Conservation (phyloP, 2,797 vertebrate genomes). For the Taenioides sp. region DNA sequence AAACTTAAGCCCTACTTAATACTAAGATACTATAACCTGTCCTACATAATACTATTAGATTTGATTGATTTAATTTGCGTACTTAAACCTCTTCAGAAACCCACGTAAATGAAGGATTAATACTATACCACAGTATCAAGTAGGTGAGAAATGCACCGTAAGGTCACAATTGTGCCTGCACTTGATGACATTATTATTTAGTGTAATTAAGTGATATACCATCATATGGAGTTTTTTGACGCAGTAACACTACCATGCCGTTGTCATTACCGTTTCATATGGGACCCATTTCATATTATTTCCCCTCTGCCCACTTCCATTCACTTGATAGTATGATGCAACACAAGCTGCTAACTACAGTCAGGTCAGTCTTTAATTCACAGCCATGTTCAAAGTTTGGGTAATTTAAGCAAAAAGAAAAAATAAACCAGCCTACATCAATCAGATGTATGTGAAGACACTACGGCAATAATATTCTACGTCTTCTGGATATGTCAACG, state of each 20-base stretch:
- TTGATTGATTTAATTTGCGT: no score
- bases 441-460: not conserved
- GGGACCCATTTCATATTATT: not conserved
- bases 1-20: no score
- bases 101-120: no score
- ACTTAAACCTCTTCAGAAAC: no score
- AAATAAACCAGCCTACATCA: not conserved
- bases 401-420: not conserved
- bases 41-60: no score
- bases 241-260: not conserved
- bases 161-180: no score
- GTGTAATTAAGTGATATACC: no score
- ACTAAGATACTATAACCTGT: no score
- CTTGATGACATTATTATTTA: no score
- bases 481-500: not conserved
- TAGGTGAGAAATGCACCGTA: no score
- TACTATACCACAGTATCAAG: no score
- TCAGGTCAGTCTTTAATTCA: not conserved
- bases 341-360: not conserved
- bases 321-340: not conserved
- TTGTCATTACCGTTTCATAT: not conserved
- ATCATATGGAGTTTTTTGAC: no score
- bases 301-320: not conserved
- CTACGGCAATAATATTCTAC: not conserved
- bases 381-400: not conserved